Evolutionary conservation across 2,113 vertebrate species (phyloP).

Genomic region (Pituophis catenifer): DNA sequence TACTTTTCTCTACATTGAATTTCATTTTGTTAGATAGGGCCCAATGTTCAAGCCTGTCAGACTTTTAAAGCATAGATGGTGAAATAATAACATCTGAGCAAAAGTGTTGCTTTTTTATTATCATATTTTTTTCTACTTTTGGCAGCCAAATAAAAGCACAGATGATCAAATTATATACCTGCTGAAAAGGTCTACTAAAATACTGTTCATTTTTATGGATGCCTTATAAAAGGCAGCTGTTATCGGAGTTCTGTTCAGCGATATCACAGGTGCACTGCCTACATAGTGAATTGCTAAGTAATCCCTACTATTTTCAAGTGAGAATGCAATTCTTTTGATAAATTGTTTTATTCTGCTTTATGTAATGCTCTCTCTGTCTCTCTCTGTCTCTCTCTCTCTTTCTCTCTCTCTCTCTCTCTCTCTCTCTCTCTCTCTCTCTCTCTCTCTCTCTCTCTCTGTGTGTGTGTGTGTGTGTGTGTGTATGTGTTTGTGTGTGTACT

Average conservation of each 20-base stretch:
- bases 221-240: constrained; percentile 35
- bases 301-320: constrained; percentile 21
- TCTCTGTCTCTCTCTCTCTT: too few relatives aligned
- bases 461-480: too few relatives aligned
- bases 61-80: neutral
- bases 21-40: too few relatives aligned
- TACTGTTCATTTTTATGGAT: constrained; percentile 26
- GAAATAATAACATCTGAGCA: neutral
- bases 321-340: constrained; percentile 43
- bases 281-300: constrained; percentile 10
- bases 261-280: constrained; percentile 15
- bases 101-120: neutral
- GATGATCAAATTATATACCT: constrained; percentile 34
- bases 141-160: constrained; percentile 4
- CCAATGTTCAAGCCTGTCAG: too few relatives aligned
- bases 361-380: neutral
- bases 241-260: constrained; percentile 28
- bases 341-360: constrained; percentile 30
- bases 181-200: constrained; percentile 38
- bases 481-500: too few relatives aligned
- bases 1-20: too few relatives aligned
- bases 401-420: too few relatives aligned
- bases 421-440: too few relatives aligned
- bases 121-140: neutral
- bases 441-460: too few relatives aligned